Conservation (phyloP, 1,140 invertebrate species). For the Stenopsyche tienmushanensis region DNA sequence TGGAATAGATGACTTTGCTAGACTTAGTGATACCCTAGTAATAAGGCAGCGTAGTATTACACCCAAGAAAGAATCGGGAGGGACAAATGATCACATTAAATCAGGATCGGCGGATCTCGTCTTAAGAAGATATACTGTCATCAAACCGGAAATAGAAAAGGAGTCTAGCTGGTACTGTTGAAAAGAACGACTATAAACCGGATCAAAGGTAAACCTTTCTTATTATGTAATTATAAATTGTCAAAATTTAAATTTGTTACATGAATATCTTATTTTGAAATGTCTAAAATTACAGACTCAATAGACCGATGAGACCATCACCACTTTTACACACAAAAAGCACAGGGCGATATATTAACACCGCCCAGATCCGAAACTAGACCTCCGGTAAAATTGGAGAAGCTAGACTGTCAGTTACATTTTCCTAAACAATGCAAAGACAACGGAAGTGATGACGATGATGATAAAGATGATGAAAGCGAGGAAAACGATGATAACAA, state of each 20-base stretch:
- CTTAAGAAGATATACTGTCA: constrained; percentile 24
- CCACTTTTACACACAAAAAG: constrained; percentile 55
- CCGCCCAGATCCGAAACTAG: constrained; percentile 49
- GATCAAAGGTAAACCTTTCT: constrained; percentile 17
- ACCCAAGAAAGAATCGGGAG: constrained; percentile 16
- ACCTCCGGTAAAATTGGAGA: constrained; percentile 46
- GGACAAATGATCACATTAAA: constrained; percentile 3
- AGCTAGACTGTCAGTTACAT: constrained; percentile 42
- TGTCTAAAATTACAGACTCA: constrained; percentile 8
- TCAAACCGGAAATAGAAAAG: constrained; percentile 22
- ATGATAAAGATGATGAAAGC: constrained; percentile 17
- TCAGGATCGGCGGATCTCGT: constrained; percentile 17
- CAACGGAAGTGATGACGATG: constrained; percentile 15
- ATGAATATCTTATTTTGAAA: too few relatives aligned
- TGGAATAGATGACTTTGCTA: constrained; percentile 20
- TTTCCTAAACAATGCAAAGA: constrained; percentile 30
- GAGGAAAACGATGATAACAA: constrained; percentile 1
- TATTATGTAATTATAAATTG: background rate
- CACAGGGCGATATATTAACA: constrained; percentile 52
- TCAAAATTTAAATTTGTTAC: too few relatives aligned
- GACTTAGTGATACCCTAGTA: constrained; percentile 21
- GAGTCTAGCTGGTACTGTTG: constrained; percentile 21
- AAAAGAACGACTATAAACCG: constrained; percentile 31
- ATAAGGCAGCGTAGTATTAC: constrained; percentile 30
- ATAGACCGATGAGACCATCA: constrained; percentile 39